Evolutionary conservation across 2,113 vertebrate species (phyloP).

Genomic region (Campylorhamphus procurvoides): DNA sequence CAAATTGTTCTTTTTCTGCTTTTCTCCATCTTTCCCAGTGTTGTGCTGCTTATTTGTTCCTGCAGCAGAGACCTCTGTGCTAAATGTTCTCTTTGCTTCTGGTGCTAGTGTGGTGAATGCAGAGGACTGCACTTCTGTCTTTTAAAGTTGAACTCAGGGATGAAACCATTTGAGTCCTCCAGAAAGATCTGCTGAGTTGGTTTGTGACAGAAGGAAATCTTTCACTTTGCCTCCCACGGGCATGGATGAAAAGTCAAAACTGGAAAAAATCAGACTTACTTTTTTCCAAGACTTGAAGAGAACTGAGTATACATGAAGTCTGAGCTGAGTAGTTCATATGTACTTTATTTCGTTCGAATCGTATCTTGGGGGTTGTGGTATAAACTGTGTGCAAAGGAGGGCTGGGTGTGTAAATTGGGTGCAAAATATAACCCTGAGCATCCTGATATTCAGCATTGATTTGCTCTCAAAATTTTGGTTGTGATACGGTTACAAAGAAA

Average conservation of each 20-base stretch:
- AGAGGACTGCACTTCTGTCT: not conserved
- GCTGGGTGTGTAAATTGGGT: not conserved
- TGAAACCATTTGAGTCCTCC: not conserved
- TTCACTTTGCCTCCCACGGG: not conserved
- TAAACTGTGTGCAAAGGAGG: not conserved
- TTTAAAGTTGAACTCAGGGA: slow-evolving; percentile 12
- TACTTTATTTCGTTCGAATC: not conserved
- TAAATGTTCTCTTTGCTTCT: not conserved
- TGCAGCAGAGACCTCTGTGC: not conserved
- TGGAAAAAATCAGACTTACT: not conserved
- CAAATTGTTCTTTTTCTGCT: not conserved
- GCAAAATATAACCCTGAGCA: not conserved
- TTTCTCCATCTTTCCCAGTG: not conserved
- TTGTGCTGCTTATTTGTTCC: not conserved
- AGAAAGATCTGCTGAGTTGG: not conserved
- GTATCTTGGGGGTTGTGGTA: not conserved
- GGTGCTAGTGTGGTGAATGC: not conserved
- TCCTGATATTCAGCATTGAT: not conserved
- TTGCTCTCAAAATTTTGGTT: not conserved
- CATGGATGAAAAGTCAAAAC: not conserved
- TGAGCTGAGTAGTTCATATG: not conserved
- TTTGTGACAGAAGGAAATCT: not conserved
- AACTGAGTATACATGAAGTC: fast-evolving
- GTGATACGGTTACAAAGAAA: not conserved
- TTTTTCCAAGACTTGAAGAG: not conserved